Base-by-base conservation (phyloP, 2,113 vertebrate genomes). In the Merops nubicus region DNA sequence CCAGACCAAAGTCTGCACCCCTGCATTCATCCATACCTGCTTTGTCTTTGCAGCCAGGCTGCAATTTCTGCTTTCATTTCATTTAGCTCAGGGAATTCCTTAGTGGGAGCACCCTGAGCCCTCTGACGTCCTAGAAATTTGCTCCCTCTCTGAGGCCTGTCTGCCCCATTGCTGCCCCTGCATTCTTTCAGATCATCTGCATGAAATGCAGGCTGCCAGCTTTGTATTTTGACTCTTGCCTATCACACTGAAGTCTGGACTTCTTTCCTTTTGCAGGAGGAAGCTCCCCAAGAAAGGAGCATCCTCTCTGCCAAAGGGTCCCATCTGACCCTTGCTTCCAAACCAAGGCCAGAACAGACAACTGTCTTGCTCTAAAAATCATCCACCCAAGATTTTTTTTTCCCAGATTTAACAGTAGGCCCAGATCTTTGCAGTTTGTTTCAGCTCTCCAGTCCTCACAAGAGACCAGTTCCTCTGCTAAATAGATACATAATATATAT, bases 371-470 rank as follows among this genome's bases (percentile, higher is more conserved):
- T 81, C 62, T 31, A 56, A 31, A 75, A 48, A 56, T 12, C 7
- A 47, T 10, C 7, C 1, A 0, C 31, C 13, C 11, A n/a, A 28
- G 33, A 1, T 45, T 29, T 33, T 72, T 54, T 80, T 53, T n/a
- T n/a, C n/a, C n/a, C 12, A 36, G 16, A 26, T 53, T 67, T 73
- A 38, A 38, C 23, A 51, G 29, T 17, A 38, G 23, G 5, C 22
- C 22, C 23, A 53, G 29, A 28, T 60, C 47, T 43, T 69, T 81
- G 62, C 26, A 50, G 34, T 29, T 75, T 43, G 38, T 43, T 43
- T 43, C 6, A 36, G 48, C 54, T 69, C 40, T 19, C 31, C 15
- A 29, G 1, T 19, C 40, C 10, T 69, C 40, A 42, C 8, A 81
- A 54, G 15, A 68, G 18, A 74, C 11, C 13, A 68, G 47, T 68